A percentile compares a stretch with the other conserved stretches of the same genome.
phyloP scores from a whole-genome alignment of 2,888 invertebrate genomes.

The Copidosoma aretas region DNA sequence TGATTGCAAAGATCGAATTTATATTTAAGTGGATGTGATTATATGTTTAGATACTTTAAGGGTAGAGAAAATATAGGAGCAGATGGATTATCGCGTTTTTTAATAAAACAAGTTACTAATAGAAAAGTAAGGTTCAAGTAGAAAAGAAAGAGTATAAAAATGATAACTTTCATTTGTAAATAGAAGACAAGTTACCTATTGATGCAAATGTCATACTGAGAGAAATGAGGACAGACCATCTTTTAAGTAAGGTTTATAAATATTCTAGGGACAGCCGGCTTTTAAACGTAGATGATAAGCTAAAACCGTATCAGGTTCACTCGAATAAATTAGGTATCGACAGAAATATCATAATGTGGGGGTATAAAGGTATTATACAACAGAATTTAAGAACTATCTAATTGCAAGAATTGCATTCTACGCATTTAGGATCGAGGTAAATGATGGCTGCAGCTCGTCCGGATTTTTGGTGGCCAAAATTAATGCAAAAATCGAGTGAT shows the following conservation, averaged over 20 bases:
- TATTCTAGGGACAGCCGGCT: constrained; percentile 22
- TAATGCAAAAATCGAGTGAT: constrained; percentile 38
- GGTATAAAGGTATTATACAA: constrained; percentile 44
- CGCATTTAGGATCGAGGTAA: constrained; percentile 45
- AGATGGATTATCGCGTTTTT: too few species aligned
- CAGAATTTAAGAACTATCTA: constrained; percentile 28
- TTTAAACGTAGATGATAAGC: background rate
- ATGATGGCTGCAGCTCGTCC: constrained; percentile 46
- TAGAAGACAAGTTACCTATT: constrained; percentile 12
- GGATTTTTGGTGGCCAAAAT: constrained; percentile 45
- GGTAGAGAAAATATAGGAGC: too few species aligned
- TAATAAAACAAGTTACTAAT: too few species aligned
- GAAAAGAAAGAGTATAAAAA: constrained; percentile 6
- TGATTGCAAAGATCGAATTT: too few species aligned
- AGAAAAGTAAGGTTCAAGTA: constrained; percentile 27
- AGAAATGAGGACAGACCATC: constrained; percentile 18
- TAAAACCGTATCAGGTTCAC: constrained; percentile 9
- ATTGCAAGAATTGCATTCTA: constrained; percentile 43
- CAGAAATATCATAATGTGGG: constrained; percentile 42
- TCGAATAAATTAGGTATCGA: constrained; percentile 27
- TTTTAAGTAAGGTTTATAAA: constrained; percentile 24
- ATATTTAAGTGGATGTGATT: too few species aligned
- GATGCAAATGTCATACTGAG: constrained; percentile 21
- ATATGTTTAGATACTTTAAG: too few species aligned
- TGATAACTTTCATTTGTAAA: constrained; percentile 36